Conservation (phyloP, 2,888 invertebrate species). For the Hydraecia micacea region DNA sequence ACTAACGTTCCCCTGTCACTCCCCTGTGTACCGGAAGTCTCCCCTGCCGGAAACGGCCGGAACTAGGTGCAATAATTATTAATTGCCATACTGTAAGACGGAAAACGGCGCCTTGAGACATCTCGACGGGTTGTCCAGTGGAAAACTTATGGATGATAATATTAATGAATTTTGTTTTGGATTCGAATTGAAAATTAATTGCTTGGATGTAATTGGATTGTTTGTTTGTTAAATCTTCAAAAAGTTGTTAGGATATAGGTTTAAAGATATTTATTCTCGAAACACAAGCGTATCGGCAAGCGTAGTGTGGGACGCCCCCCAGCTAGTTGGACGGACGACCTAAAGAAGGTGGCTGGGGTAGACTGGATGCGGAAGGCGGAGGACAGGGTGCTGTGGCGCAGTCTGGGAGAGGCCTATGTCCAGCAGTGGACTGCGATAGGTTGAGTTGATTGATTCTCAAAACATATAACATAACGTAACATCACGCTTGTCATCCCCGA, state of each 20-base stretch:
- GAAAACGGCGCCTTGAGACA: slow-evolving; percentile 81
- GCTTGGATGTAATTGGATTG: slow-evolving; percentile 62
- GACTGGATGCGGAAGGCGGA: too few relatives aligned
- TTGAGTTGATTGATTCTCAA: too few relatives aligned
- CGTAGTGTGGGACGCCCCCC: too few relatives aligned
- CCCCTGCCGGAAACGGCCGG: slow-evolving; percentile 83
- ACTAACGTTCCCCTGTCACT: slow-evolving; percentile 68
- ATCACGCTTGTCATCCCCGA: too few relatives aligned
- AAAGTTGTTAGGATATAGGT: not conserved
- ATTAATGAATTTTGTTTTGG: slow-evolving; percentile 69
- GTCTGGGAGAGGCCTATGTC: too few relatives aligned
- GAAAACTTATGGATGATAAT: slow-evolving; percentile 56
- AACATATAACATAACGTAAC: too few relatives aligned
- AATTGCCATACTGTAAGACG: slow-evolving; percentile 82
- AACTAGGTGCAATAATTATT: slow-evolving; percentile 89
- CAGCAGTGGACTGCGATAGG: too few relatives aligned
- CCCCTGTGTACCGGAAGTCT: slow-evolving; percentile 75
- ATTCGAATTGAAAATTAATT: slow-evolving; percentile 69
- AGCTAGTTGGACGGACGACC: too few relatives aligned
- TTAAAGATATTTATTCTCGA: not conserved
- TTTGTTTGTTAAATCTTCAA: slow-evolving; percentile 1
- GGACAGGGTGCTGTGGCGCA: too few relatives aligned
- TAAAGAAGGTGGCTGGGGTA: too few relatives aligned
- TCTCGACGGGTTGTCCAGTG: slow-evolving; percentile 76
- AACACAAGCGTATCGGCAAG: too few relatives aligned